Evolutionary conservation across 2,797 vertebrate genomes (phyloP), one percentile per base, ranked within the genome.

Genomic region (Cichlasoma orientale): DNA sequence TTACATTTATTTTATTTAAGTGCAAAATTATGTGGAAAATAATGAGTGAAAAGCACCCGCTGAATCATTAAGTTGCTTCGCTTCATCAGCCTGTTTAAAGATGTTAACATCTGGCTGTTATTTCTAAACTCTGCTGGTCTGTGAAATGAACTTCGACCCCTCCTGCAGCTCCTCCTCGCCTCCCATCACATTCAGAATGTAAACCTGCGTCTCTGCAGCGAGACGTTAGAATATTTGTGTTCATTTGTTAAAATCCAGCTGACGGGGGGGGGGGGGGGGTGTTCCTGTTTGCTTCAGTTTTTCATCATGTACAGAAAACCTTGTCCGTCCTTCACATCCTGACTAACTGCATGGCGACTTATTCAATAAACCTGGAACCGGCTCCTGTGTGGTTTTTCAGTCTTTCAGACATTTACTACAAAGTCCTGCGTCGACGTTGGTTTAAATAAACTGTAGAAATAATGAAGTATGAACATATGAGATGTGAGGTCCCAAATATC

Each of bases 291-390:
- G 41, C 74, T 47, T 54, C 31, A 29, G 25, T 50, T 80, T 36
- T 27, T 50, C 21, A 78, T 77, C 74, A 56, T 56, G 58, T 81
- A 74, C 54, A 66, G 59, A 54, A 58, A 70, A 56, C 10, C 52
- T 12, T 31, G 14, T 69, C 41, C 21, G 31, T 57, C 9, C 31
- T 53, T 69, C 57, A 56, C 74, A 19, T 78, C 56, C 44, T 61
- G 50, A 75, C 63, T 77, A 72, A 85, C 84, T 74, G 84, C 77
- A 79, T 82, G 77, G 31, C 50, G 72, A 73, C 41, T 61, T 52
- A 38, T 76, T 27, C 58, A 79, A 82, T 85, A 79, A 85, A 85
- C 56, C 71, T 71, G 55, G 75, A 61, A 82, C 55, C 14, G 21
- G 31, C 18, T 31, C 6, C 16, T 11, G 14, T 54, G 73, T 63